phyloP scores from a whole-genome alignment of 2,888 invertebrate species.

The Leptinotarsa rubiginosa region DNA sequence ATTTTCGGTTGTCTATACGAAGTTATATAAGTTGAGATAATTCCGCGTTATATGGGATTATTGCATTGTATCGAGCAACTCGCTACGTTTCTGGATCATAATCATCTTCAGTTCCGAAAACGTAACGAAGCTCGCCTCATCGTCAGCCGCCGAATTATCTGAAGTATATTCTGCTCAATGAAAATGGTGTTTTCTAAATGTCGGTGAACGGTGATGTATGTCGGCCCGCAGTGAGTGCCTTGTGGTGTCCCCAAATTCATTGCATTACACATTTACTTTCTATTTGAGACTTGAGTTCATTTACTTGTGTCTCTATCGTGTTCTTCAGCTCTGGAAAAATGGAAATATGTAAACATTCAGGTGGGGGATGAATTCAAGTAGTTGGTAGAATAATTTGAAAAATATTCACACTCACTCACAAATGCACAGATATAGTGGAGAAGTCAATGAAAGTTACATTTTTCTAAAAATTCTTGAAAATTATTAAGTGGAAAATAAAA shows the following conservation, averaged over 20 bases:
- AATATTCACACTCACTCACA: conserved; percentile 29
- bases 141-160: conserved; percentile 21
- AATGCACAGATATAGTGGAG: conserved; percentile 28
- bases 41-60: background rate
- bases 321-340: conserved; percentile 88
- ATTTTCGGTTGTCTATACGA: conserved; percentile 16
- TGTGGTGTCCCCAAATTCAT: conserved; percentile 74
- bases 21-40: background rate
- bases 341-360: conserved; percentile 43
- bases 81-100: background rate
- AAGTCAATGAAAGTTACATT: conserved; percentile 11
- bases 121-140: background rate
- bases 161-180: conserved; percentile 14
- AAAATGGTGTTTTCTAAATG: conserved; percentile 16
- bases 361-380: conserved; percentile 15
- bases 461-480: no score
- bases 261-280: conserved; percentile 97
- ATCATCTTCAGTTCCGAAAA: conserved; percentile 1
- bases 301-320: conserved; percentile 96
- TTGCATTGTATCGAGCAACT: conserved; percentile 11
- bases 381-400: conserved; percentile 9
- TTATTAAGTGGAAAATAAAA: background rate
- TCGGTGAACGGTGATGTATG: conserved; percentile 40
- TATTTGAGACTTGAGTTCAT: conserved; percentile 95
- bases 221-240: conserved; percentile 64